Conservation (phyloP, 2,113 vertebrate genomes). For the Acanthochromis polyacanthus region DNA sequence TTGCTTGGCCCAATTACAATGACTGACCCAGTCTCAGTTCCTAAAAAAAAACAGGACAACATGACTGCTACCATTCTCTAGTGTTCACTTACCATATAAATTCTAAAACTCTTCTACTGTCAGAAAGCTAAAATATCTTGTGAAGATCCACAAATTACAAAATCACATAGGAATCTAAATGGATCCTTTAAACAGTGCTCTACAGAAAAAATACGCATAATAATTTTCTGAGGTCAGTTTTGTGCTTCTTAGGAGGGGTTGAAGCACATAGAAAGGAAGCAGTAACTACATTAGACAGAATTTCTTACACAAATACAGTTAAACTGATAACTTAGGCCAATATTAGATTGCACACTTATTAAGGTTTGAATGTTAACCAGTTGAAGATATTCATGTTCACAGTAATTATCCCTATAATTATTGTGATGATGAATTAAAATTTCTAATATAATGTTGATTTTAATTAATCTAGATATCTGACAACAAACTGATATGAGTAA, state of each 20-base stretch:
- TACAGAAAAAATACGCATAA: no score
- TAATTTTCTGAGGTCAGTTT: not conserved
- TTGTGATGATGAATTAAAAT: no score
- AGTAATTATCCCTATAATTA: no score
- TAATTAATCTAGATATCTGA: no score
- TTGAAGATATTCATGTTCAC: not conserved
- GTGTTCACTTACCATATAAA: constrained; percentile 31
- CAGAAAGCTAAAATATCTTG: constrained; percentile 41
- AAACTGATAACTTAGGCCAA: constrained; percentile 14
- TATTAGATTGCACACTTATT: not conserved
- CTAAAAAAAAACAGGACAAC: constrained; percentile 43
- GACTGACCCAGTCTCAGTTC: constrained; percentile 47
- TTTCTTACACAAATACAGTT: constrained; percentile 25
- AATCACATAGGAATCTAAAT: constrained; percentile 12
- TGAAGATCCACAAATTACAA: constrained; percentile 43
- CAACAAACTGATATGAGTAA: no score
- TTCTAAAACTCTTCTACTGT: constrained; percentile 1
- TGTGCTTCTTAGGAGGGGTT: constrained; percentile 29
- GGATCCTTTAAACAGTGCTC: no score
- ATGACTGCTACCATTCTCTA: constrained; percentile 14
- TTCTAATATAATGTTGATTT: no score
- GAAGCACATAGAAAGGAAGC: constrained; percentile 22
- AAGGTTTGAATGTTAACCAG: not conserved
- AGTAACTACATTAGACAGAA: constrained; percentile 26
- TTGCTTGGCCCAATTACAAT: constrained; percentile 41